Evolutionary conservation across 2,113 vertebrate genomes (phyloP).

Genomic region (Tinamus guttatus): DNA sequence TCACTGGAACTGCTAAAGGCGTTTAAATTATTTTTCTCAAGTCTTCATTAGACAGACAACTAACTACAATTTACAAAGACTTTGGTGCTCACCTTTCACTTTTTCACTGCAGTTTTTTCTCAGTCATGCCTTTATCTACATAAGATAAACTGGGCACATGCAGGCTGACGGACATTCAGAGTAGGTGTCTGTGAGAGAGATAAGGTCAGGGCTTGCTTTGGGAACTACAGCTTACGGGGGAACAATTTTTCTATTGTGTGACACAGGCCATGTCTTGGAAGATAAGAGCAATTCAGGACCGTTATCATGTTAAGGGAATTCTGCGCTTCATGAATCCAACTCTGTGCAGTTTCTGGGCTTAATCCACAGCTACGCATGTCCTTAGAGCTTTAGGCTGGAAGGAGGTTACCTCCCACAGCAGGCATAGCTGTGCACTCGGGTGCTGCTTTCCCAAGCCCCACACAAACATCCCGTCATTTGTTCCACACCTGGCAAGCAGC

Average conservation of each 20-base stretch:
- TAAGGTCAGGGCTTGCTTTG: not conserved
- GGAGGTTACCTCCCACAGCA: not conserved
- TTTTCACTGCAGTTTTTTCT: not conserved
- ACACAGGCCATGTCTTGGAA: not conserved
- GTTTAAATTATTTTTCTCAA: not conserved
- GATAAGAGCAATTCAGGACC: not conserved
- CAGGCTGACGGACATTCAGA: not conserved
- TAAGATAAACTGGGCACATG: not conserved
- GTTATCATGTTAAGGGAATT: not conserved
- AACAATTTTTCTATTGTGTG: not conserved
- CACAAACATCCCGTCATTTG: not conserved
- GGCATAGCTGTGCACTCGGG: not conserved
- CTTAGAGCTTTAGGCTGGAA: not conserved
- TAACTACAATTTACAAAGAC: not conserved
- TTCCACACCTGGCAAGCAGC: not conserved
- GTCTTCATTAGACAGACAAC: not conserved
- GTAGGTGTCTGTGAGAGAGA: not conserved
- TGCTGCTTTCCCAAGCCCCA: not conserved
- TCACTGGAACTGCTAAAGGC: not conserved
- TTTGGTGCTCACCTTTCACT: not conserved
- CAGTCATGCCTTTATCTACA: not conserved
- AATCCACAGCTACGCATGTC: rapidly evolving
- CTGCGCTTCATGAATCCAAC: not conserved
- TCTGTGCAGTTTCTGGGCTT: not conserved
- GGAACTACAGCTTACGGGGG: not conserved